phyloP scores from a whole-genome alignment of 2,797 vertebrate species.

The Poeciliopsis turneri region DNA sequence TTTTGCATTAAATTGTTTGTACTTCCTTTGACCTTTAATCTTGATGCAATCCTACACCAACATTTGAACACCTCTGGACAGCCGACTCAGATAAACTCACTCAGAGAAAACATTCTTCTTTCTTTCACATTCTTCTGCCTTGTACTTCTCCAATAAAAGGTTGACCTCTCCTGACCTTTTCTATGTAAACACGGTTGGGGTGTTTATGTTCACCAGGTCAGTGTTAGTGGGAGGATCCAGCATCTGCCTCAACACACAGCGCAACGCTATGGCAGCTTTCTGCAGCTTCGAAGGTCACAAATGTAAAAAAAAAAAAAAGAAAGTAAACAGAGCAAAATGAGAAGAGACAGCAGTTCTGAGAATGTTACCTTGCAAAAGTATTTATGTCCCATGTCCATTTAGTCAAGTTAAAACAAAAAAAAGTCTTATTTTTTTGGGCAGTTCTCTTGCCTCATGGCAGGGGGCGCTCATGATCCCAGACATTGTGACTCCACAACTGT shows the following conservation, averaged over 20 bases:
- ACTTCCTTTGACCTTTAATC: background rate
- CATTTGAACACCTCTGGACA: background rate
- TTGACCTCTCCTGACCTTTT: conserved; percentile 5
- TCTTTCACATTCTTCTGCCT: background rate
- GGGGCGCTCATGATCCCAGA: too few species aligned
- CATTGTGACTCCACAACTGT: too few species aligned
- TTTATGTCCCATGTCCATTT: background rate
- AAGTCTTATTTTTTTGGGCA: too few species aligned
- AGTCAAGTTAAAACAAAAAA: background rate
- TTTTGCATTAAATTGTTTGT: background rate
- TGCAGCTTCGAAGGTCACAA: conserved; percentile 17
- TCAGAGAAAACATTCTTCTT: background rate
- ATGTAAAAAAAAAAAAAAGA: conserved; percentile 20
- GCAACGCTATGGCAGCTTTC: conserved; percentile 3
- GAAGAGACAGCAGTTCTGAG: background rate
- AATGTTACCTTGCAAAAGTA: background rate
- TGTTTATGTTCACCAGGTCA: background rate
- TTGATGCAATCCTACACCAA: background rate
- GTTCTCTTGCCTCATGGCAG: too few species aligned
- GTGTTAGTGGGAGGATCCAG: conserved; percentile 1
- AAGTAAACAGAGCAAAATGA: conserved; percentile 3
- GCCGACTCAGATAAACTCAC: background rate
- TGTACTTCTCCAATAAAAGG: background rate
- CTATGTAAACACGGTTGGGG: background rate
- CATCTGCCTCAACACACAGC: conserved; percentile 78